Conservation (phyloP, 2,113 vertebrate species). For the Eptesicus fuscus region DNA sequence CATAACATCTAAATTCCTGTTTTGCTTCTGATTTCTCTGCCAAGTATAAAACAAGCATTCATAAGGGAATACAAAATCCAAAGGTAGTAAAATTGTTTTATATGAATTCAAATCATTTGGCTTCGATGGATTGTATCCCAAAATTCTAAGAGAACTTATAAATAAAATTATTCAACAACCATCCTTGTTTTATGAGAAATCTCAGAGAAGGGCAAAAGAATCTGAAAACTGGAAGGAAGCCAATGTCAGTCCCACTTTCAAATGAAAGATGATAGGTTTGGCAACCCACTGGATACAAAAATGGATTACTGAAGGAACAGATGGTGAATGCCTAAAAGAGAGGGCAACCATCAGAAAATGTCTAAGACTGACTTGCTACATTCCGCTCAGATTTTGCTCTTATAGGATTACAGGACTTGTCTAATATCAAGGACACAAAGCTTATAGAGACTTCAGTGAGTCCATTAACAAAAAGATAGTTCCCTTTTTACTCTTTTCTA, state of each 20-base stretch:
- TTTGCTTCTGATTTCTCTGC: constrained; percentile 36
- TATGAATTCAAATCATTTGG: constrained; percentile 28
- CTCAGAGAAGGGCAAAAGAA: neutral
- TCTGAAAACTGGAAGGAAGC: neutral
- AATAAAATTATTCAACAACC: constrained; percentile 37
- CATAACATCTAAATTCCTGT: neutral
- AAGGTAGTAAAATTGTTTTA: constrained; percentile 37
- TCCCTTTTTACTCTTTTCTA: neutral
- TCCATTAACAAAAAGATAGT: neutral
- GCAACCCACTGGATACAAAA: neutral
- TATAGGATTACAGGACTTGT: neutral
- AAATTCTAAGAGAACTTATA: constrained; percentile 25
- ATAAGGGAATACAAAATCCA: constrained; percentile 31
- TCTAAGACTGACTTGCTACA: neutral
- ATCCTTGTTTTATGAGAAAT: constrained; percentile 42
- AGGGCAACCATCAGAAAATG: neutral
- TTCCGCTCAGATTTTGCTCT: neutral
- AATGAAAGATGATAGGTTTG: neutral
- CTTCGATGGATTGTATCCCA: constrained; percentile 1
- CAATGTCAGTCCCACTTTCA: neutral
- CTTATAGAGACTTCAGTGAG: neutral
- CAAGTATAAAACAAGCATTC: neutral
- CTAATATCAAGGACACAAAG: neutral
- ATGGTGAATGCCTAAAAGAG: neutral
- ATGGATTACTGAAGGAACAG: neutral